Percentiles rank a stretch among this genome's conserved stretches.
Conservation (phyloP, 2,888 invertebrate species). For the Didymodactylos carnosus region DNA sequence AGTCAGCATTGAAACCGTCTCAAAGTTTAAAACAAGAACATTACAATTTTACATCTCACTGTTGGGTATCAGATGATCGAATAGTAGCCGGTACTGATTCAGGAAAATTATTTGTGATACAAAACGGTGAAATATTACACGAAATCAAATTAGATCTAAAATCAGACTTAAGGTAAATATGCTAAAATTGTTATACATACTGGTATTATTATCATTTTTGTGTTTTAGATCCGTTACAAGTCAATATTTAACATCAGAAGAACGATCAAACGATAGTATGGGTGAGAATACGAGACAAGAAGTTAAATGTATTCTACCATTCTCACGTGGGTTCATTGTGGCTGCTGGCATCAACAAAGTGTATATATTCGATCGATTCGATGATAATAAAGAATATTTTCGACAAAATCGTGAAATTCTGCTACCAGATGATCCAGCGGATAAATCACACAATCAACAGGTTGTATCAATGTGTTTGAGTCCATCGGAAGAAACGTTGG, state of each 20-base stretch:
- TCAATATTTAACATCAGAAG: background rate
- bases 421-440: constrained; percentile 30
- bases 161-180: constrained; percentile 5
- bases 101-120: constrained; percentile 56
- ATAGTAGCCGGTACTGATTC: constrained; percentile 59
- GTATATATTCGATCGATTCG: constrained; percentile 60
- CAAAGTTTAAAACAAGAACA: constrained; percentile 62
- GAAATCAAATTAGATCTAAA: constrained; percentile 24
- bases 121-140: constrained; percentile 55
- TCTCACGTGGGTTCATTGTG: constrained; percentile 51
- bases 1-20: constrained; percentile 59
- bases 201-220: background rate
- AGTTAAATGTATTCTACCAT: constrained; percentile 28
- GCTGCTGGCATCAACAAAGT: constrained; percentile 53
- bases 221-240: background rate
- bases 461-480: constrained; percentile 33
- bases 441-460: constrained; percentile 25
- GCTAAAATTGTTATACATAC: background rate
- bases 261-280: background rate
- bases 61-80: constrained; percentile 63
- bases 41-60: constrained; percentile 51
- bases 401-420: constrained; percentile 15
- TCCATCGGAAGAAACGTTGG: constrained; percentile 36
- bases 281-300: background rate
- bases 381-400: constrained; percentile 37